Percentiles rank a stretch among this genome's conserved stretches.
Evolutionary conservation across 2,113 vertebrate species (phyloP).

Genomic region (Istiophorus platypterus): DNA sequence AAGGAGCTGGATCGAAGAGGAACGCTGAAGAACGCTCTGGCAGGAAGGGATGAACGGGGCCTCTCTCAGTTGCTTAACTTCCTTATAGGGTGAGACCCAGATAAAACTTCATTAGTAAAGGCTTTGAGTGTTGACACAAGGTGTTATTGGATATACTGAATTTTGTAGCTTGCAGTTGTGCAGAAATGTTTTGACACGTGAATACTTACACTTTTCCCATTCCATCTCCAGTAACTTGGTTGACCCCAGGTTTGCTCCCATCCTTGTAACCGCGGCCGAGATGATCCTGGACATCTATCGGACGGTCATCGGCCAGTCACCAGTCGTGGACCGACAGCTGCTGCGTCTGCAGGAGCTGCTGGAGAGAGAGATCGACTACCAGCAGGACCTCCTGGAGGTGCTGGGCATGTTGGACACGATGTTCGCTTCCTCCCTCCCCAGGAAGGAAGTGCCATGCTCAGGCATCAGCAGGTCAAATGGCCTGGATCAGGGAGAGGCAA

Average conservation of each 20-base stretch:
- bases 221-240: slow-evolving; percentile 86
- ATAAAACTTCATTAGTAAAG: background rate
- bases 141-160: too few relatives aligned
- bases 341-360: slow-evolving; percentile 90
- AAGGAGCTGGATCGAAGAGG: slow-evolving; percentile 95
- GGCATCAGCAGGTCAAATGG: slow-evolving; percentile 61
- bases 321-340: slow-evolving; percentile 91
- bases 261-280: slow-evolving; percentile 89
- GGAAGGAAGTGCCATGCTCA: slow-evolving; percentile 72
- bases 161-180: background rate
- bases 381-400: slow-evolving; percentile 92
- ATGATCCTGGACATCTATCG: slow-evolving; percentile 93
- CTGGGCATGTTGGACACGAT: slow-evolving; percentile 97
- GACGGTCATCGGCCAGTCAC: slow-evolving; percentile 90
- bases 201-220: background rate
- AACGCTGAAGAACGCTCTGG: slow-evolving; percentile 94
- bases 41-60: slow-evolving; percentile 92
- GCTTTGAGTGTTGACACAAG: background rate
- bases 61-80: slow-evolving; percentile 90
- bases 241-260: slow-evolving; percentile 89
- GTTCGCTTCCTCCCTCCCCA: slow-evolving; percentile 91
- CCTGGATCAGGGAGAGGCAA: slow-evolving; percentile 47
- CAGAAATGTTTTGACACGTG: background rate
- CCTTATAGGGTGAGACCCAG: slow-evolving; percentile 87
- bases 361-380: slow-evolving; percentile 92